phyloP scores from a whole-genome alignment of 2,888 invertebrate genomes.

The Parthenolecanium corni region DNA sequence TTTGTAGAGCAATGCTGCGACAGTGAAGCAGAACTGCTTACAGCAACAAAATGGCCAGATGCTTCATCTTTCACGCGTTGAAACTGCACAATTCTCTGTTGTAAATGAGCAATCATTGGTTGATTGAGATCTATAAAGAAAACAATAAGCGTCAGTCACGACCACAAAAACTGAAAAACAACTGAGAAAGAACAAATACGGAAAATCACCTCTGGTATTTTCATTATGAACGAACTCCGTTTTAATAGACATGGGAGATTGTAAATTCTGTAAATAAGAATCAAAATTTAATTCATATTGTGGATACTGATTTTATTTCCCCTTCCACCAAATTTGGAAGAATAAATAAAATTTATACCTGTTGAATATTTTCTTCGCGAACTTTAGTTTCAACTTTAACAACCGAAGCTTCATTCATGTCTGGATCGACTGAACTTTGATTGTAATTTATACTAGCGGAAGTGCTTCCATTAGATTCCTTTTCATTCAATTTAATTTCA shows the following conservation, averaged over 20 bases:
- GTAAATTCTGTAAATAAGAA: no score
- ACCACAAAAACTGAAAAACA: no score
- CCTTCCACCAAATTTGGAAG: no score
- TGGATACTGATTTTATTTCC: no score
- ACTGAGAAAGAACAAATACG: no score
- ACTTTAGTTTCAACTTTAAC: slow-evolving; percentile 9
- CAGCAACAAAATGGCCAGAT: slow-evolving; percentile 13
- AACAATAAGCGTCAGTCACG: neutral
- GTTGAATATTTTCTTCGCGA: neutral
- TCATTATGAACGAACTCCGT: no score
- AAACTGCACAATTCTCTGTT: slow-evolving; percentile 31
- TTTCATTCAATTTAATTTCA: neutral
- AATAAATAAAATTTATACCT: neutral
- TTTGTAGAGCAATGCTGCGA: slow-evolving; percentile 29
- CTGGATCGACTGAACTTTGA: neutral
- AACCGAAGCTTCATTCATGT: neutral
- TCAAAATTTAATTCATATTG: no score
- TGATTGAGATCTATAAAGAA: slow-evolving; percentile 13
- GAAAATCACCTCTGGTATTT: no score
- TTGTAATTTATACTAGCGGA: neutral
- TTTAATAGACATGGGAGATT: no score
- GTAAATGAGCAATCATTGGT: slow-evolving; percentile 31
- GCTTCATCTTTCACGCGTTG: slow-evolving; percentile 19
- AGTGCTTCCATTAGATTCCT: neutral
- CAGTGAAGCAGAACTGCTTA: slow-evolving; percentile 28